Evolutionary conservation across 2,888 invertebrate species (phyloP).

Genomic region (Euzetes globulus): DNA sequence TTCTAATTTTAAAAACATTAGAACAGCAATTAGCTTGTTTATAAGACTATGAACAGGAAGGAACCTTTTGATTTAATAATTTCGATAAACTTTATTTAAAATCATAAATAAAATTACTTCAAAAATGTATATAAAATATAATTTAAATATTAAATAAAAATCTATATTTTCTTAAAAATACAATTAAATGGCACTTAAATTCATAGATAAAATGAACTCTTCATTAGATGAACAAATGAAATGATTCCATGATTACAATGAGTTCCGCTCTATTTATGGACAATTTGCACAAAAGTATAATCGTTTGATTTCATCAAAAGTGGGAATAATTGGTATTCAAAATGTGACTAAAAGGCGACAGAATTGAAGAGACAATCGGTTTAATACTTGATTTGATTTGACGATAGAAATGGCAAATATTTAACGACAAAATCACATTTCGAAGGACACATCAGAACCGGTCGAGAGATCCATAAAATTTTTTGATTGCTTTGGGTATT

Average conservation of each 20-base stretch:
- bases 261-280: neutral
- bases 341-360: no score
- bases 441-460: neutral
- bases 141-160: neutral
- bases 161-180: neutral
- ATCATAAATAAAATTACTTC: neutral
- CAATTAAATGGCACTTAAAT: slow-evolving; percentile 7
- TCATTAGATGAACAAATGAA: neutral
- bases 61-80: no score
- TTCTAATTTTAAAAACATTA: no score
- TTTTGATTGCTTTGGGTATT: neutral
- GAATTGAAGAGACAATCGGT: no score
- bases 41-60: no score
- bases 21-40: no score
- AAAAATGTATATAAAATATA: neutral
- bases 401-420: no score
- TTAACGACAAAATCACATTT: no score
- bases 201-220: neutral
- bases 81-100: no score
- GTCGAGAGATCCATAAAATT: neutral
- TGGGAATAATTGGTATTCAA: no score
- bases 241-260: neutral
- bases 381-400: no score
- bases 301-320: no score
- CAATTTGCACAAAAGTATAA: neutral